phyloP scores from a whole-genome alignment of 1,140 invertebrate genomes.

The Galendromus occidentalis region DNA sequence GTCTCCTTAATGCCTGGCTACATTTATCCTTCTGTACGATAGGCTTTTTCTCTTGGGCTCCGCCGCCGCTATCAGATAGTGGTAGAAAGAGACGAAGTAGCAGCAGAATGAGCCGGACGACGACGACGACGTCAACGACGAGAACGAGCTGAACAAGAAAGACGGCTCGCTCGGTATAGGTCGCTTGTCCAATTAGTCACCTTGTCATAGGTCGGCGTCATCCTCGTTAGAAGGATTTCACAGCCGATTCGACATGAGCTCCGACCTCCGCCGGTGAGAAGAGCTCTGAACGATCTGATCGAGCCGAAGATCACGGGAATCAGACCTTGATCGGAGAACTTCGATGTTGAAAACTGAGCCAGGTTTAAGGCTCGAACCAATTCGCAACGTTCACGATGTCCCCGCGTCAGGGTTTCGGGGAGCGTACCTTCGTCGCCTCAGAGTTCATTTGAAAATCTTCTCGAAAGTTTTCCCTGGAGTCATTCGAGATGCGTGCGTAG shows the following conservation, averaged over 20 bases:
- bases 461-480: too few relatives aligned
- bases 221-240: constrained; percentile 12
- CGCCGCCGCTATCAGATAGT: not conserved
- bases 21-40: too few relatives aligned
- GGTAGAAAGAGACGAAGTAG: not conserved
- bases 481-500: too few relatives aligned
- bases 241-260: not conserved
- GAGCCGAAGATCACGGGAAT: not conserved
- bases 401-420: too few relatives aligned
- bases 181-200: not conserved
- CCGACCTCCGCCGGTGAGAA: not conserved
- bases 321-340: too few relatives aligned
- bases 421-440: too few relatives aligned
- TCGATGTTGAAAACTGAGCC: too few relatives aligned
- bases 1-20: too few relatives aligned
- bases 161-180: not conserved
- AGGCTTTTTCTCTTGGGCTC: too few relatives aligned
- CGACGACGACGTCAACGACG: not conserved
- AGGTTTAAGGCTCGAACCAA: too few relatives aligned
- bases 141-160: not conserved
- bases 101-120: not conserved
- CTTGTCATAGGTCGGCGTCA: not conserved
- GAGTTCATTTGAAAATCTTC: too few relatives aligned
- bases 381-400: too few relatives aligned
- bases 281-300: not conserved